Evolutionary conservation across 30 jellyfish, hydroid and myxozoan species (phyloP), one percentile per base, ranked within the genome.

Genomic region (Aurelia aurita): DNA sequence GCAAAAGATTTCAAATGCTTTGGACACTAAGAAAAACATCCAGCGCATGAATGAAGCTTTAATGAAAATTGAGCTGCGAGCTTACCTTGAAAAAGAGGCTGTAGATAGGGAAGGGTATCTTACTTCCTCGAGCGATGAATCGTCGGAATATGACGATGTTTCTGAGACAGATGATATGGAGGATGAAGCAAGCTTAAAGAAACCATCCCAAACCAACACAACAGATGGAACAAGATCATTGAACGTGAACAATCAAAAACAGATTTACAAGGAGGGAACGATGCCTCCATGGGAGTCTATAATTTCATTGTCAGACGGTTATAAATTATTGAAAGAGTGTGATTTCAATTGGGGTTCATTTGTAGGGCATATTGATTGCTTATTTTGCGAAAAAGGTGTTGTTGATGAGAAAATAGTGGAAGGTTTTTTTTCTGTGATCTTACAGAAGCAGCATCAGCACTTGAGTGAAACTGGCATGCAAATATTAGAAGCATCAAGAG

Each of bases 11-110:
- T 53, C 64, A 53, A 53, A 53, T 53, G 64, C 64, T 8, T 53
- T 53, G 64, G 64, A 53, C 64, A 53, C 64, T 3, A 53, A 53
- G 64, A 53, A 8, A 53, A 53, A 53, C 64, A 53, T 53, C 64
- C 64, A 53, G 64, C 25, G 64, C 64, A 53, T 53, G 9, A 53
- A 53, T 53, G 64, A 53, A 53, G 64, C 64, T 53, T 53, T 20
- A 1, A 53, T 53, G 64, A 53, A 8, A 20, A 53, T 53, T 53
- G 64, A 53, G 9, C 2, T 53, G 64, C 3, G 25, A 53, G 64
- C 64, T 53, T 53, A 1, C 9, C 64, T 53, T 8, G 64, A 53
- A 16, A 53, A 8, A 53, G 64, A 53, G 64, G 64, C 64, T 53
- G 20, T 53, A 14, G 20, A 53, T 8, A 53, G 25, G 25, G 64